Evolutionary conservation across 2,888 invertebrate species (phyloP).

Genomic region (Melipona bicolor): DNA sequence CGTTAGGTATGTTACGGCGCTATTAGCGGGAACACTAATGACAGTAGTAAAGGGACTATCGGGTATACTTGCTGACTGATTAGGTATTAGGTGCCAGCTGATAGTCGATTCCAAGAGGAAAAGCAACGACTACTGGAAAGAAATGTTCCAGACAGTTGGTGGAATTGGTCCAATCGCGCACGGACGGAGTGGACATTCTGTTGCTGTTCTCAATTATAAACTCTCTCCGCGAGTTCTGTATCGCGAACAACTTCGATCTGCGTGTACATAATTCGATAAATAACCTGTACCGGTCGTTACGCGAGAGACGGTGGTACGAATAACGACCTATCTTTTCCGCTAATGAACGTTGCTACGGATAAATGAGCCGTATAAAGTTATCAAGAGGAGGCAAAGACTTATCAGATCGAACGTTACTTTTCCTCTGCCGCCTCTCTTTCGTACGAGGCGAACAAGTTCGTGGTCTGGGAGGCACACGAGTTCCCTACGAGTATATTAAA

Average conservation of each 20-base stretch:
- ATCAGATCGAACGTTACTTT: background rate
- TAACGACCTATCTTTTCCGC: background rate
- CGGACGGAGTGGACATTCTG: background rate
- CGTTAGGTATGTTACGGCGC: slow-evolving; percentile 7
- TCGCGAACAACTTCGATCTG: background rate
- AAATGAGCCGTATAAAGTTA: slow-evolving; percentile 14
- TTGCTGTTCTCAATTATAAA: background rate
- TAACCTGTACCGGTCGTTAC: slow-evolving; percentile 19
- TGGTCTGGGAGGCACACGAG: no score
- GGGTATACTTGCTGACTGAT: slow-evolving; percentile 19
- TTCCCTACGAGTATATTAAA: no score
- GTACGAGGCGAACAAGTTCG: background rate
- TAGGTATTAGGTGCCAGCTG: background rate
- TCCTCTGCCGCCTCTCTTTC: background rate
- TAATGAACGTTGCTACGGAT: slow-evolving; percentile 31
- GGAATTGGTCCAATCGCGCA: background rate
- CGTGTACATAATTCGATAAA: background rate
- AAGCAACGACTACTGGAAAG: background rate
- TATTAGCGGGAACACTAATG: slow-evolving; percentile 29
- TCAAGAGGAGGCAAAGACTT: slow-evolving; percentile 10
- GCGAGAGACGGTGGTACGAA: slow-evolving; percentile 18
- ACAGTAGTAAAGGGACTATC: slow-evolving; percentile 21
- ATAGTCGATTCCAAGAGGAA: background rate
- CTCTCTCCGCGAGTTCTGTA: background rate
- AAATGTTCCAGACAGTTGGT: background rate